Base-by-base conservation (phyloP, 2,113 vertebrate genomes). In the Mobula hypostoma region DNA sequence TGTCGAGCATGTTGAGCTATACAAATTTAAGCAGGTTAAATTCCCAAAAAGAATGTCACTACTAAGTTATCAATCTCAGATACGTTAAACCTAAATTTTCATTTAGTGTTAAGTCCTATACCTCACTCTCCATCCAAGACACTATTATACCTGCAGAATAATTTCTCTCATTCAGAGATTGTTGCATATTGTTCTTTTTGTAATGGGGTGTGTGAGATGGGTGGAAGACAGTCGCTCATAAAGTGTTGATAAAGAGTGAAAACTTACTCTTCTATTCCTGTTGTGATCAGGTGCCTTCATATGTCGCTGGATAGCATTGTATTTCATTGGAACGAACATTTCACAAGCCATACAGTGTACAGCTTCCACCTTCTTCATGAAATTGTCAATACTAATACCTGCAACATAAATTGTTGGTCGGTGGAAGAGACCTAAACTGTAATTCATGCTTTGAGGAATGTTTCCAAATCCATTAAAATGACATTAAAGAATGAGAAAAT, bases 381-480 rank as follows among this genome's bases (percentile, higher is more conserved):
- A 99, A 94, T 99, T 98, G 95, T 99, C 98, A 98, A 99, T 98
- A 3, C 98, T 97, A 0, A 99, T 95, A 0, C 98, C 98, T 99
- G 94, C 27, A 94, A 4, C 0, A 72, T 0, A 24, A 93, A 21
- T 48, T 12, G 48, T 15, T 68, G 63, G 87, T 74, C 27, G 21
- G 36, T 93, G 68, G 11, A 74, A 27, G 68, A 24, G 29, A 93
- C 19, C 29, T 32, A 6, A n/a, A 29, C 29, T 66, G 12, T 61
- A 88, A 63, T 32, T 66, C 29, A 66, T 14, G 5, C 5, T 78
- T 77, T 87, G 12, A 87, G 56, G 29, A 12, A 87, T 2, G 14
- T 15, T 90, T 29, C 66, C 61, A 90, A 66, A 90, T 0, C 15
- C 29, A 66, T 68, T 32, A 19, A 7, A 12, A 32, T 63, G 27